These are phyloP conservation scores for Prenolepis imparis DNA, from an alignment of 2,888 invertebrate genomes.

Conservation along the genomic window DNA sequence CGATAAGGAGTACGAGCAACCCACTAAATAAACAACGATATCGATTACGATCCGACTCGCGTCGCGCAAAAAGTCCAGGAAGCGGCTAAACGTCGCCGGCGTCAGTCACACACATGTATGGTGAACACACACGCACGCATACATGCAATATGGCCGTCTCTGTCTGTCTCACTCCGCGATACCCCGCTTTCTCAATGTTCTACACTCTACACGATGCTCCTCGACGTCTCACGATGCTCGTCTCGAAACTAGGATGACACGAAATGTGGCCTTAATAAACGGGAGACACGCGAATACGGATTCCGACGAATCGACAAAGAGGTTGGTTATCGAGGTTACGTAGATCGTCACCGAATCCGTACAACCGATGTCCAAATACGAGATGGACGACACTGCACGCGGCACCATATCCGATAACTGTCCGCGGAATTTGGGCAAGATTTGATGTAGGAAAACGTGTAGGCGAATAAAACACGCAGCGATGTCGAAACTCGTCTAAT, in stretches of 20 bases:
- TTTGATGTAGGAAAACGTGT: neutral
- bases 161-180: neutral
- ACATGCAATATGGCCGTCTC: neutral
- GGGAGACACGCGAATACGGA: neutral
- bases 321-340: neutral
- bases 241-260: neutral
- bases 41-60: neutral
- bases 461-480: neutral
- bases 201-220: no score
- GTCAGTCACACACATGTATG: neutral
- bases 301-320: neutral
- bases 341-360: neutral
- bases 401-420: neutral
- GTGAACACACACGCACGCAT: neutral
- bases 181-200: no score
- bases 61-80: neutral
- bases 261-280: neutral
- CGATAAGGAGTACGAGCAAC: no score
- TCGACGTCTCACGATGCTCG: no score
- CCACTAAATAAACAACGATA: neutral
- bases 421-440: no score
- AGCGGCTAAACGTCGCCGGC: neutral
- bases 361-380: neutral
- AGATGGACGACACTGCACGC: neutral
- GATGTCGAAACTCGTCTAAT: neutral